phyloP scores from a whole-genome alignment of 1,140 invertebrate genomes.

The Papilio machaon region DNA sequence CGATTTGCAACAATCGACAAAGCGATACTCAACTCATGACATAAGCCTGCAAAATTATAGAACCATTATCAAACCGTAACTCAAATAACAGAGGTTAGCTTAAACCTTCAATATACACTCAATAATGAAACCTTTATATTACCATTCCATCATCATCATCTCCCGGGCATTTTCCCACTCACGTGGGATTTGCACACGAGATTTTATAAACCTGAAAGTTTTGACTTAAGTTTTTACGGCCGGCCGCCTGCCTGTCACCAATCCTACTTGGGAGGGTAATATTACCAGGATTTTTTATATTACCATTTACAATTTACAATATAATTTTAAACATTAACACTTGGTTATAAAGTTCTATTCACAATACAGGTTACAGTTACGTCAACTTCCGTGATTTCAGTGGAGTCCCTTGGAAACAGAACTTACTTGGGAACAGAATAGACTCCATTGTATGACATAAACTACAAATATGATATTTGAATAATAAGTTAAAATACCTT shows the following conservation, averaged over 20 bases:
- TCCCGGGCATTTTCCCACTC: too few species aligned
- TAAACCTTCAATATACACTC: not conserved
- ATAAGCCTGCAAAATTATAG: not conserved
- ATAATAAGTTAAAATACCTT: not conserved
- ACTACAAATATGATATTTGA: not conserved
- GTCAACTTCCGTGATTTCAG: slow-evolving; percentile 1
- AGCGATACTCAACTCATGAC: slow-evolving; percentile 11
- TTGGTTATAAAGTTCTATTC: not conserved
- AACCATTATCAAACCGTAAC: slow-evolving; percentile 15
- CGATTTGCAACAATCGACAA: not conserved
- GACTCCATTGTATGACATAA: not conserved
- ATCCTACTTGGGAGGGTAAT: too few species aligned
- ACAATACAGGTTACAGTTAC: not conserved
- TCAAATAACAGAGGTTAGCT: not conserved
- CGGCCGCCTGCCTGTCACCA: too few species aligned
- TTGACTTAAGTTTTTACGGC: too few species aligned
- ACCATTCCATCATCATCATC: too few species aligned
- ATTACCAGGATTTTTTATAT: too few species aligned
- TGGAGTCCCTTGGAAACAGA: not conserved
- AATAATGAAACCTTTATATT: not conserved
- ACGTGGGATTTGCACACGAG: too few species aligned
- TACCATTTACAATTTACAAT: not conserved
- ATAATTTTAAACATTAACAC: not conserved
- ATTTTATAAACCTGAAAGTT: too few species aligned
- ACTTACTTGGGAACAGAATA: not conserved